Evolutionary conservation across 2,888 invertebrate genomes (phyloP).

Genomic region (Automeris io): DNA sequence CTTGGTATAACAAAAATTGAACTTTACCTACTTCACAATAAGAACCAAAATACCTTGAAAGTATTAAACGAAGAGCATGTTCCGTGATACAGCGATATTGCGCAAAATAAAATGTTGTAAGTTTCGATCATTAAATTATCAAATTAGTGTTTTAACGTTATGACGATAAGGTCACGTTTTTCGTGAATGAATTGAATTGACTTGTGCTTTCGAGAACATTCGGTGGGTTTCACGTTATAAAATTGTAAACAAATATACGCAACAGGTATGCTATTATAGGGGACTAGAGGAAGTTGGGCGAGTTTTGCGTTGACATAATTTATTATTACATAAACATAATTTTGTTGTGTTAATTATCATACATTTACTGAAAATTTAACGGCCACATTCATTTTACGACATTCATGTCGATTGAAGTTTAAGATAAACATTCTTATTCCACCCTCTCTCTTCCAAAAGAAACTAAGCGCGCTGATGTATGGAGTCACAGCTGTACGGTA

Average conservation of each 20-base stretch:
- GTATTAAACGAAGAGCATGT: not conserved
- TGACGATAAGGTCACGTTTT: slow-evolving; percentile 10
- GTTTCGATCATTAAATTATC: not conserved
- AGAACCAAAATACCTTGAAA: not conserved
- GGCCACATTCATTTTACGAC: too few species aligned
- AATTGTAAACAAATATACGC: slow-evolving; percentile 53
- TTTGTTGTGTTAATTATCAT: too few species aligned
- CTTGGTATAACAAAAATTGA: not conserved
- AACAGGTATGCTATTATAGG: slow-evolving; percentile 36
- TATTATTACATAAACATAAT: too few species aligned
- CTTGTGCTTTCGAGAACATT: slow-evolving; percentile 34
- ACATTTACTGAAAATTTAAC: too few species aligned
- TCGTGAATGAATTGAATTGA: not conserved
- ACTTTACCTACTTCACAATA: not conserved
- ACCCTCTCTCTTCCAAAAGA: too few species aligned
- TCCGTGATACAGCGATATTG: not conserved
- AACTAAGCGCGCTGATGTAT: too few species aligned
- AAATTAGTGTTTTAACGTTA: not conserved
- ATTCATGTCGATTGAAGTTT: too few species aligned
- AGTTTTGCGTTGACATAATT: not conserved
- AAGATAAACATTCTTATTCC: too few species aligned
- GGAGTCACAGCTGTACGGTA: too few species aligned
- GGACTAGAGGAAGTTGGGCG: slow-evolving; percentile 15
- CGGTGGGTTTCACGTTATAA: slow-evolving; percentile 33
- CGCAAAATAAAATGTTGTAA: not conserved